These are phyloP conservation scores for Cydia pomonella DNA, from an alignment of 1,140 invertebrate genomes.

Conservation along the genomic window DNA sequence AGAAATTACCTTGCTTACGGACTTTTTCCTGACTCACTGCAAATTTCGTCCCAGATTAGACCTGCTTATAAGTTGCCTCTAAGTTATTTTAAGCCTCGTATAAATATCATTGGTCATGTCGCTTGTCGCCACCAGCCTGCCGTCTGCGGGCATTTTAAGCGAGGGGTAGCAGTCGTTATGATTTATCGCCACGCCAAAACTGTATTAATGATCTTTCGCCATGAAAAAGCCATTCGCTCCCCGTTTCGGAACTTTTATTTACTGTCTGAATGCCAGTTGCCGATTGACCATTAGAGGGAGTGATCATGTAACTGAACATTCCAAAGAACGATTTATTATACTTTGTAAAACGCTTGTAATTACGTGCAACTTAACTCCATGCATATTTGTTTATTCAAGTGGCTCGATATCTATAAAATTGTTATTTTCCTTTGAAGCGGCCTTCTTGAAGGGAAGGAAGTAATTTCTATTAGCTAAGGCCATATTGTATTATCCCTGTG, in stretches of 20 bases:
- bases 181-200: constrained; percentile 43
- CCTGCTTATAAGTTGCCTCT: not conserved
- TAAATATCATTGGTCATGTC: constrained; percentile 12
- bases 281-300: constrained; percentile 22
- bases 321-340: not conserved
- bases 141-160: constrained; percentile 38
- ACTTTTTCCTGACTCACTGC: not conserved
- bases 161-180: constrained; percentile 40
- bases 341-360: not conserved
- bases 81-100: not conserved
- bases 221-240: constrained; percentile 44
- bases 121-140: not conserved
- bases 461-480: constrained; percentile 58
- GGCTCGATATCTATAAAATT: constrained; percentile 18
- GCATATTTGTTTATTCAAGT: constrained; percentile 25
- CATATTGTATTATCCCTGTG: constrained; percentile 38
- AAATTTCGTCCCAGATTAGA: not conserved
- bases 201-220: constrained; percentile 46
- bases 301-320: not conserved
- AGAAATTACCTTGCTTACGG: not conserved
- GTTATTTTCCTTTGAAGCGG: constrained; percentile 36
- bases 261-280: constrained; percentile 38
- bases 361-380: constrained; percentile 6
- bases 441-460: constrained; percentile 59
- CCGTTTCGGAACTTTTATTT: constrained; percentile 42